Evolutionary conservation across 2,797 vertebrate genomes (phyloP), one percentile per base, ranked within the genome.

Genomic region (Erethizon dorsatum): DNA sequence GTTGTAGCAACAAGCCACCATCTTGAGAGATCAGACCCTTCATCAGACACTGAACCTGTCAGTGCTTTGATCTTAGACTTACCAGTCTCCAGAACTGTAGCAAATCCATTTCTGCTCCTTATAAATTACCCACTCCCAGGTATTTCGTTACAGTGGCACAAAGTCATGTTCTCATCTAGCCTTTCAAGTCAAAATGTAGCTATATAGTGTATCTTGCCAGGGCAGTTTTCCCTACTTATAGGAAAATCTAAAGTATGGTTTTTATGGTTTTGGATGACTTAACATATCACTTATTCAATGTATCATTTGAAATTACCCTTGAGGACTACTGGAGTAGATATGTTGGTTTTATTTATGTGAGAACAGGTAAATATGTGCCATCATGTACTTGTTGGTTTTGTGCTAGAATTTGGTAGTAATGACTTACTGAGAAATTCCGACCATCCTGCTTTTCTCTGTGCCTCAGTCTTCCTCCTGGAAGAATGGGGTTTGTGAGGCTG

Each of bases 161-260:
- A 37, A 75, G 41, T 61, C 20, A 65, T 2, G 2, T 50, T 79
- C 14, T 82, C 4, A 84, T 50, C 24, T 7, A 67, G 33, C 17
- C 17, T 95, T 92, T 94, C 61, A 71, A 88, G 85, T 93, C 1
- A 83, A 97, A 95, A 73, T 93, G 17, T 83, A 61, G n/a, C 4
- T 79, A 45, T 82, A 10, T 91, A 63, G 22, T 91, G 10, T 2
- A 57, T 78, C 54, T 88, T 89, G 2, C 12, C 57, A 88, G 17
- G 50, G 33, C 14, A 10, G 80, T 41, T 78, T 75, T 95, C 31
- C 90, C 63, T 91, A 57, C 54, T 83, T 95, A 63, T 7, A 71
- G 57, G 59, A 91, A 90, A 90, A 93, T 78, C 18, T 90, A 33
- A 92, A 73, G 47, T 88, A 45, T 63, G 3, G 0, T 90, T 94